phyloP scores from a whole-genome alignment of 1,140 invertebrate species.

The Battus philenor region DNA sequence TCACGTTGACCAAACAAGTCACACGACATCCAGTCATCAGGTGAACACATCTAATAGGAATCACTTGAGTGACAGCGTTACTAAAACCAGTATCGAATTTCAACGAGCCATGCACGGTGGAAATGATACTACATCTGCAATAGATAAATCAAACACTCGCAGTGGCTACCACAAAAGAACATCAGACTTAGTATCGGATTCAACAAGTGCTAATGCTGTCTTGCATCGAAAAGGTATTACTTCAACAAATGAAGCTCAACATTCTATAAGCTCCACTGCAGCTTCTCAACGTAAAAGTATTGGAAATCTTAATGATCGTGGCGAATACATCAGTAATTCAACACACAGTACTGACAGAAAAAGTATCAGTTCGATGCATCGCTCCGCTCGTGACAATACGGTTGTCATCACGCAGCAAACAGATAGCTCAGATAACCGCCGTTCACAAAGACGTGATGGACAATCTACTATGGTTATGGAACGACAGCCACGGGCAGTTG shows the following conservation, averaged over 20 bases:
- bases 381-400: slow-evolving; percentile 75
- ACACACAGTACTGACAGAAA: slow-evolving; percentile 82
- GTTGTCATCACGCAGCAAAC: slow-evolving; percentile 65
- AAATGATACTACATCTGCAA: slow-evolving; percentile 27
- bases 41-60: slow-evolving; percentile 43
- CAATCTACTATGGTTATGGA: slow-evolving; percentile 68
- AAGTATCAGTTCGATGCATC: slow-evolving; percentile 85
- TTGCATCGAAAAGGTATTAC: slow-evolving; percentile 83
- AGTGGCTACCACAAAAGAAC: slow-evolving; percentile 80
- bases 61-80: slow-evolving; percentile 60
- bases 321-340: slow-evolving; percentile 80
- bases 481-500: slow-evolving; percentile 76
- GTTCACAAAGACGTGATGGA: slow-evolving; percentile 64
- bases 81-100: slow-evolving; percentile 66
- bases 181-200: slow-evolving; percentile 84
- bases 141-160: slow-evolving; percentile 39
- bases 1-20: slow-evolving; percentile 18
- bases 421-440: slow-evolving; percentile 57
- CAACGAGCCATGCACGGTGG: slow-evolving; percentile 67
- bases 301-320: slow-evolving; percentile 83
- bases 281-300: slow-evolving; percentile 87
- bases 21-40: slow-evolving; percentile 38
- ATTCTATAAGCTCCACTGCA: slow-evolving; percentile 84
- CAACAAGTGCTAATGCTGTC: slow-evolving; percentile 84
- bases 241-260: slow-evolving; percentile 77